phyloP scores from a whole-genome alignment of 1,140 invertebrate species.

The Formica selysi region DNA sequence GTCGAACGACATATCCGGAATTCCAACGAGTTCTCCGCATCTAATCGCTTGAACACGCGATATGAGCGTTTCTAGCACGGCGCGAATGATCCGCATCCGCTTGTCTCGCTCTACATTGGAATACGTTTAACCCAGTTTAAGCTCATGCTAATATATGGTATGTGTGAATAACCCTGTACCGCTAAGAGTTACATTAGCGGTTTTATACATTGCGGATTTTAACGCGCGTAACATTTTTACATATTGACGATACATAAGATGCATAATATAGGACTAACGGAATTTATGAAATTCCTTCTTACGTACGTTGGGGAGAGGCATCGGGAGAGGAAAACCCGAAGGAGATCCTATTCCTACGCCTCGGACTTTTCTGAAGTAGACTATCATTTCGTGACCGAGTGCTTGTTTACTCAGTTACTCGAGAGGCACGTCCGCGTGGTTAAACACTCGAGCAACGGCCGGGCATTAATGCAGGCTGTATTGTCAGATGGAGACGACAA shows the following conservation, averaged over 20 bases:
- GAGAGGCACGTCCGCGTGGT: slow-evolving; percentile 68
- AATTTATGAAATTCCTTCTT: slow-evolving; percentile 29
- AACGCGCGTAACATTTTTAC: background rate
- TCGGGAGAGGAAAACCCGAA: background rate
- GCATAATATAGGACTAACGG: background rate
- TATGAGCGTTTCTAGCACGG: background rate
- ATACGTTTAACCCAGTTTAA: slow-evolving; percentile 25
- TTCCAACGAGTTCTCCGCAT: slow-evolving; percentile 8
- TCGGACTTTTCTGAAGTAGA: slow-evolving; percentile 63
- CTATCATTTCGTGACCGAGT: slow-evolving; percentile 77
- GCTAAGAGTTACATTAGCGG: background rate
- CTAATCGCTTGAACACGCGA: slow-evolving; percentile 9
- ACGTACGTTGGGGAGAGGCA: background rate
- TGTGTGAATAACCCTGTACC: background rate
- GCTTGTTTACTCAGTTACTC: slow-evolving; percentile 76
- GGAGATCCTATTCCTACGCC: slow-evolving; percentile 36
- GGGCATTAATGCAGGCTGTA: slow-evolving; percentile 74
- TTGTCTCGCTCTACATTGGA: slow-evolving; percentile 4
- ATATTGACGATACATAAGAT: background rate
- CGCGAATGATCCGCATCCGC: slow-evolving; percentile 15
- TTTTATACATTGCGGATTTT: background rate
- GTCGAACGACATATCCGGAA: slow-evolving; percentile 35
- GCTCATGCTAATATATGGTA: background rate
- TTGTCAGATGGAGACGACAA: slow-evolving; percentile 63
- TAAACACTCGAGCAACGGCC: slow-evolving; percentile 74